Base-by-base conservation (phyloP, 2,888 invertebrate species). In the Agrochola lychnidis region DNA sequence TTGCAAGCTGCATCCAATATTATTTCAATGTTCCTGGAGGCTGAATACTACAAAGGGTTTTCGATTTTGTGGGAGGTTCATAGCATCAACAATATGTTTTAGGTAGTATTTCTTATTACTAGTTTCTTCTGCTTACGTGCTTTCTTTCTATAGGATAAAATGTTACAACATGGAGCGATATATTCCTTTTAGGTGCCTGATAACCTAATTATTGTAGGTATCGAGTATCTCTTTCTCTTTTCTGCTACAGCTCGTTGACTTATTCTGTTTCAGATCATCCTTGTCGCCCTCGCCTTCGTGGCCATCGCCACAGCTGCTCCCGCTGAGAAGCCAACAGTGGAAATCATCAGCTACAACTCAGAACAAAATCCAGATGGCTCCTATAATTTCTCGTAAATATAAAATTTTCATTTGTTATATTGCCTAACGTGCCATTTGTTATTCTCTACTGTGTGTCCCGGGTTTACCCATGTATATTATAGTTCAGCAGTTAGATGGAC, bases 211-310 rank as follows among this genome's bases (percentile, higher is more conserved):
- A 48, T n/a, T 62, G 45, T 56, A 56, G n/a, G n/a, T 30, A 25
- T 22, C 10, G 6, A 48, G 25, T 64, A 42, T 53, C 12, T 53
- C 9, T 64, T 48, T 16, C 2, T 45, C 0, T 62, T 30, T 45
- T 64, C 10, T 67, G 10, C 5, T 62, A 16, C 10, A 42, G 14
- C 2, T 59, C 14, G 10, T 74, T 19, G 12, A 42, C 1, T 61
- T 63, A 4, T 78, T 48, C 22, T 79, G 68, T 61, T 82, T 57
- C n/a, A 87, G 87, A 76, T 83, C 57, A 53, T 94, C 84, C 81
- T 91, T 51, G 93, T 92, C 83, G 92, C 91, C 69, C 88, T 94
- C 72, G 95, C 95, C 86, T 87, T 95, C 19, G 93, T 93, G 92
- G 95, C 94, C 66, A 79, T 91, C 79, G 93, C 89, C 62, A 86